Evolutionary conservation across 2,113 vertebrate species (phyloP).

Genomic region (Chloroceryle aenea): DNA sequence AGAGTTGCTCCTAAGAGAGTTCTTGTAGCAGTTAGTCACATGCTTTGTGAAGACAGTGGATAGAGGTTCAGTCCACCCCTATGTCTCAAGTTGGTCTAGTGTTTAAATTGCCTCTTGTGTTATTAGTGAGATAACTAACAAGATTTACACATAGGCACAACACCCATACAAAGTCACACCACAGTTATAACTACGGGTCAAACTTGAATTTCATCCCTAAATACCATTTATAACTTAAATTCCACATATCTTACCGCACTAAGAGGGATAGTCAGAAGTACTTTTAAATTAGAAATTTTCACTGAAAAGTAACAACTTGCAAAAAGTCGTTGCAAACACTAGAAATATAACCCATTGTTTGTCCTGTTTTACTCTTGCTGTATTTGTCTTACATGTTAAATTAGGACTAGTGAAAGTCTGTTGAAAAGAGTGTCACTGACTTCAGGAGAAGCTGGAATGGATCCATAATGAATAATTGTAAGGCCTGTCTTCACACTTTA

Average conservation of each 20-base stretch:
- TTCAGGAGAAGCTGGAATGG: not conserved
- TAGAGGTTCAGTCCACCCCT: not conserved
- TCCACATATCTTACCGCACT: not conserved
- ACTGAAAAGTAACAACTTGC: not conserved
- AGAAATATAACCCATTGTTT: not conserved
- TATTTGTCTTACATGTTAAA: not conserved
- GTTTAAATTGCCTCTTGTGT: not conserved
- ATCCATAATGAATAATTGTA: not conserved
- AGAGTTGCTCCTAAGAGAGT: not conserved
- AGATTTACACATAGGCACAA: not conserved
- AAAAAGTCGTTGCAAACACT: not conserved
- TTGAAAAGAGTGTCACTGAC: not conserved
- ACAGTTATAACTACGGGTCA: not conserved
- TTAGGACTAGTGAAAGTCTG: not conserved
- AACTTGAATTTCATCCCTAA: not conserved
- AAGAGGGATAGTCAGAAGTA: not conserved
- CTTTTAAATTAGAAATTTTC: not conserved
- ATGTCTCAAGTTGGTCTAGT: not conserved
- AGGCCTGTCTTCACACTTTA: not conserved
- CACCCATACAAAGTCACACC: rapidly evolving
- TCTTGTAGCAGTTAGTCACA: rapidly evolving
- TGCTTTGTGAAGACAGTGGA: not conserved
- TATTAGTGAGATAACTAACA: not conserved
- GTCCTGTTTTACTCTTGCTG: not conserved
- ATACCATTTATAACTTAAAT: not conserved